These are phyloP conservation scores for Sacculina carcini DNA, from an alignment of 2,888 invertebrate genomes.

Conservation along the genomic window DNA sequence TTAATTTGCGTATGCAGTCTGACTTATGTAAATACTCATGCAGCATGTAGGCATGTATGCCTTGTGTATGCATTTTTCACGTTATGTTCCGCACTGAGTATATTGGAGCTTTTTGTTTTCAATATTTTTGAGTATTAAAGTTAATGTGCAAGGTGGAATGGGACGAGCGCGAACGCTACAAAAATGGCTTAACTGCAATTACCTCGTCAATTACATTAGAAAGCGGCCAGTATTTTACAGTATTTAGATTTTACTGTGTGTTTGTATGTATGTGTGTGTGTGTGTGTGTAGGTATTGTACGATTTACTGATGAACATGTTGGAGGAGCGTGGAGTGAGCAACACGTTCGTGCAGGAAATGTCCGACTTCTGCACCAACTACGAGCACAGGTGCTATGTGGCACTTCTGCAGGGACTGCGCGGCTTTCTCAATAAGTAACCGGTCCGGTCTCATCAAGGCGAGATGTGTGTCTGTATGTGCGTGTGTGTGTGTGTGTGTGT, in stretches of 20 bases:
- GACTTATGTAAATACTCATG: too few relatives aligned
- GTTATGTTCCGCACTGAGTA: too few relatives aligned
- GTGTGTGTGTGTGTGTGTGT: too few relatives aligned
- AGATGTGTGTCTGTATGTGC: too few relatives aligned
- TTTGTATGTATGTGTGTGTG: constrained; percentile 10
- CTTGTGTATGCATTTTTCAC: too few relatives aligned
- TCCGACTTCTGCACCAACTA: constrained; percentile 67
- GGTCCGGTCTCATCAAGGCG: too few relatives aligned
- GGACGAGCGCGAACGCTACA: not conserved
- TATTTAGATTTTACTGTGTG: not conserved
- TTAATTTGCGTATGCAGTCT: too few relatives aligned
- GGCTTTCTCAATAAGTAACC: constrained; percentile 38
- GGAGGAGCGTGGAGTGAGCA: constrained; percentile 83
- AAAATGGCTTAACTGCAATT: not conserved
- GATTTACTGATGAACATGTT: constrained; percentile 79
- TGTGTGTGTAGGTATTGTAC: constrained; percentile 53
- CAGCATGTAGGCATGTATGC: too few relatives aligned
- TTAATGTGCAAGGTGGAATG: not conserved
- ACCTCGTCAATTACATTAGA: not conserved
- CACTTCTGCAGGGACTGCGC: constrained; percentile 56
- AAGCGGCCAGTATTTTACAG: not conserved
- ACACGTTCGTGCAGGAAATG: constrained; percentile 70
- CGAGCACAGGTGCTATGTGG: constrained; percentile 76
- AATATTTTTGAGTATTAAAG: not conserved
- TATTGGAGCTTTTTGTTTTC: too few relatives aligned